Conservation (phyloP, 2,797 vertebrate genomes). For the Bovichtus diacanthus region DNA sequence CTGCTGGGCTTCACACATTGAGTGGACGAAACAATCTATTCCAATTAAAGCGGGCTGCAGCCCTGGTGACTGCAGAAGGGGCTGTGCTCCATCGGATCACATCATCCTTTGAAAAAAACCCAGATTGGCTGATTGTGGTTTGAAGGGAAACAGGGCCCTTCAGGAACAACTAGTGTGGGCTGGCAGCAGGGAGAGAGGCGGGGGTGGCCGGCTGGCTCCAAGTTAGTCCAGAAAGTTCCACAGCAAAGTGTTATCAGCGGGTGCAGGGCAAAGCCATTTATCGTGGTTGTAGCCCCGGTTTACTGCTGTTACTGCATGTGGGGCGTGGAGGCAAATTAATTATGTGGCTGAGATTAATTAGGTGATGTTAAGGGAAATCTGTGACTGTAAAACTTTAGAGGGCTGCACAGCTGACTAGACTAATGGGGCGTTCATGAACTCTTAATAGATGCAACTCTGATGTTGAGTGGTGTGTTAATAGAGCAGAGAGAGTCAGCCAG, state of each 20-base stretch:
- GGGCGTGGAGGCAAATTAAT: slow-evolving; percentile 73
- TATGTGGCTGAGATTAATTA: slow-evolving; percentile 79
- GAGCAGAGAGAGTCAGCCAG: slow-evolving; percentile 22
- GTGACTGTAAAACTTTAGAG: slow-evolving; percentile 75
- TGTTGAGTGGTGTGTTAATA: slow-evolving; percentile 33
- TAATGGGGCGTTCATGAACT: slow-evolving; percentile 80
- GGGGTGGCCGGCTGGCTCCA: slow-evolving; percentile 31
- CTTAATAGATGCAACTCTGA: slow-evolving; percentile 73
- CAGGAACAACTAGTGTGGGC: slow-evolving; percentile 65
- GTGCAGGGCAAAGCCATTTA: slow-evolving; percentile 60
- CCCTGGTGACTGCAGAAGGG: slow-evolving; percentile 63
- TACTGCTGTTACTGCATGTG: slow-evolving; percentile 63
- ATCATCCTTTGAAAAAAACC: slow-evolving; percentile 72
- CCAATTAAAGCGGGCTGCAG: slow-evolving; percentile 78
- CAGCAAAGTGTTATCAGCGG: slow-evolving; percentile 26
- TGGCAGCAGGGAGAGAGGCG: slow-evolving; percentile 21
- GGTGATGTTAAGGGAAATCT: slow-evolving; percentile 77
- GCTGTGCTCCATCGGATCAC: slow-evolving; percentile 73
- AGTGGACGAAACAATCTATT: slow-evolving; percentile 81
- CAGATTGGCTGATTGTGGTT: slow-evolving; percentile 70
- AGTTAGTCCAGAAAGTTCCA: slow-evolving; percentile 63
- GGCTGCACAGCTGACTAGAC: slow-evolving; percentile 72
- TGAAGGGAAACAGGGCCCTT: slow-evolving; percentile 66
- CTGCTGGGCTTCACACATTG: slow-evolving; percentile 76
- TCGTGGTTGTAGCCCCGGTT: slow-evolving; percentile 57